Conservation (phyloP, 2,888 invertebrate genomes). For the Odontocolon sp. region DNA sequence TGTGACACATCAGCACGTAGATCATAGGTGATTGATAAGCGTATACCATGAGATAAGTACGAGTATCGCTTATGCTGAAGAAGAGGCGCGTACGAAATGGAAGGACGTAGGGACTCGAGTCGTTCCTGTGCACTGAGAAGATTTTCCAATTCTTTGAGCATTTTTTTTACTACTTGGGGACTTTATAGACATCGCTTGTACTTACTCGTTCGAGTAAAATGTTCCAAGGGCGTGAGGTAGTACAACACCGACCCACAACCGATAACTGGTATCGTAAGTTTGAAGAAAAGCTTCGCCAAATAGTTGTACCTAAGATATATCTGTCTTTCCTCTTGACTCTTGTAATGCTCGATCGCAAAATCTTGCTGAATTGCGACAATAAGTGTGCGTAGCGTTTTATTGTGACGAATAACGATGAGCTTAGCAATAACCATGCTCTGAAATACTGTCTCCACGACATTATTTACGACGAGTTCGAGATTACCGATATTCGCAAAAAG, state of each 20-base stretch:
- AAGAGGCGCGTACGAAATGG: conserved; percentile 61
- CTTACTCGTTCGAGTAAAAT: conserved; percentile 55
- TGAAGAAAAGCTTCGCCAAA: conserved; percentile 56
- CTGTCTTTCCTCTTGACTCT: conserved; percentile 48
- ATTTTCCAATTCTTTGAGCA: background rate
- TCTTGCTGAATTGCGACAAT: conserved; percentile 57
- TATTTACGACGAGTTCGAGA: conserved; percentile 55
- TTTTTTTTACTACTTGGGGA: too few relatives aligned
- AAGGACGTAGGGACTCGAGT: conserved; percentile 55
- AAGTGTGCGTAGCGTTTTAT: conserved; percentile 52
- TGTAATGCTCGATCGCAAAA: conserved; percentile 41
- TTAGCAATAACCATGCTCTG: conserved; percentile 61
- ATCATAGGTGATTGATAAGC: conserved; percentile 61
- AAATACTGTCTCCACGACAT: conserved; percentile 59
- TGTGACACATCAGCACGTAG: conserved; percentile 61
- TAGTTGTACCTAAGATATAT: conserved; percentile 60
- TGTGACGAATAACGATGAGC: conserved; percentile 59
- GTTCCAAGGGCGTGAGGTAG: conserved; percentile 56
- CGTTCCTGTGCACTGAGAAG: conserved; percentile 50
- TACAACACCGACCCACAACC: conserved; percentile 48
- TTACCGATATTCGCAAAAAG: conserved; percentile 52
- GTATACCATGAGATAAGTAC: conserved; percentile 60
- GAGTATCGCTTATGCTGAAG: conserved; percentile 50
- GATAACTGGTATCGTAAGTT: conserved; percentile 61
- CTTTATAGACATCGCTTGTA: too few relatives aligned